Conservation (phyloP, 2,888 invertebrate species). For the Apamea monoglypha region DNA sequence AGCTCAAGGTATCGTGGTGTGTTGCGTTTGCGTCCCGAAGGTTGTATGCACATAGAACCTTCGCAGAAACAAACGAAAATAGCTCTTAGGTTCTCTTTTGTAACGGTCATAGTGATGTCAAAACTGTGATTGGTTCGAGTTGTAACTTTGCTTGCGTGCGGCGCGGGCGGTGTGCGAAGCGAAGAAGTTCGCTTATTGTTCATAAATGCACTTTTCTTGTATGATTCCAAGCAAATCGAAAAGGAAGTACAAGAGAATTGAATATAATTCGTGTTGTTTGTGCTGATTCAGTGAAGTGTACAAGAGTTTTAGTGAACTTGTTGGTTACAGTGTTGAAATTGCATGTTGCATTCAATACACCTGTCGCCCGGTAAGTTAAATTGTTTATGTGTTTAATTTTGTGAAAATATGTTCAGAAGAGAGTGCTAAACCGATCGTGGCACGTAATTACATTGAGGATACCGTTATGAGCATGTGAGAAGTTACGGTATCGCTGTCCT, state of each 20-base stretch:
- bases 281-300: constrained; percentile 67
- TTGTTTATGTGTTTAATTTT: constrained; percentile 65
- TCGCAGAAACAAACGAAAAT: constrained; percentile 42
- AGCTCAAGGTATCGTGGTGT: constrained; percentile 26
- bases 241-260: constrained; percentile 56
- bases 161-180: constrained; percentile 64
- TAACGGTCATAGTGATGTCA: constrained; percentile 28
- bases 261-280: constrained; percentile 61
- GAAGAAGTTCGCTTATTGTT: constrained; percentile 67
- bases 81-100: constrained; percentile 4
- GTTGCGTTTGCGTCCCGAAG: constrained; percentile 33
- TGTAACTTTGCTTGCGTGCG: constrained; percentile 64
- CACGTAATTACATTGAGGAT: constrained; percentile 52
- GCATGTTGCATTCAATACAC: constrained; percentile 75
- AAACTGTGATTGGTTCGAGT: constrained; percentile 25
- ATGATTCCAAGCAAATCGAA: constrained; percentile 57
- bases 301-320: constrained; percentile 67
- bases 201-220: constrained; percentile 70
- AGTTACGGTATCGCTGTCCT: constrained; percentile 55
- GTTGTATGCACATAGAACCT: constrained; percentile 58
- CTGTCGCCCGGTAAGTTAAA: constrained; percentile 85
- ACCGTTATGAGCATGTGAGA: constrained; percentile 63
- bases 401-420: constrained; percentile 42
- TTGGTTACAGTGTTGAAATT: constrained; percentile 64
- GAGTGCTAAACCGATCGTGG: constrained; percentile 29